Evolutionary conservation across 2,888 invertebrate species (phyloP), one percentile per base, ranked within the genome.

Genomic region (Chrysolina oricalcia): DNA sequence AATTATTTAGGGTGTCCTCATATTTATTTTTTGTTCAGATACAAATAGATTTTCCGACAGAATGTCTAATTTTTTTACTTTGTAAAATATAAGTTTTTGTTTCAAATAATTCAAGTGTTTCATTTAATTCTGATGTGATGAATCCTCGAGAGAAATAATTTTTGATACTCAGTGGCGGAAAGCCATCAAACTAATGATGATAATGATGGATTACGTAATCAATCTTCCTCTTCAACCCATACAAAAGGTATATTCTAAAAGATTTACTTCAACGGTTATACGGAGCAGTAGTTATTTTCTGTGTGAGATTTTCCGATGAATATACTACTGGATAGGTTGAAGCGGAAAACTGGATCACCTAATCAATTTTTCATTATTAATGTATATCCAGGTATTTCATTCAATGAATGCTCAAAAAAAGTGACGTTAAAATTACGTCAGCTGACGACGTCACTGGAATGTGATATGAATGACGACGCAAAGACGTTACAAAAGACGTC

Each of bases 51-150:
- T 43, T 43, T 15, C 13, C 15, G 13, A 46, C n/a, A 15, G 10
- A 46, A 46, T 46, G 46, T 46, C 46, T 46, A n/a, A 46, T 46
- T 46, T 8, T 46, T 46, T 13, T 15, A 2, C n/a, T 15, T 46
- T 46, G 0, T 2, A 15, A 43, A 15, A 43, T 43, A 43, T 43
- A 43, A 43, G 6, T 46, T 15, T 46, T n/a, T n/a, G 46, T 46
- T 46, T 46, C 46, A 46, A 46, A 46, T 46, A 46, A 46, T 46
- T 46, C 46, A 46, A 46, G 46, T 46, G 46, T 46, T 46, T 46
- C 46, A 46, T 46, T 46, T 2, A 46, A 46, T 8, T 43, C 43
- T 5, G 2, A 43, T 43, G 2, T 43, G 6, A 43, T 43, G 2
- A 4, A 43, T 43, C 27, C 27, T 27, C 27, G 27, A 27, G 27